Evolutionary conservation across 2,888 invertebrate species (phyloP), one percentile per base, ranked within the genome.

Genomic region (Eumacrocentrus americanus): DNA sequence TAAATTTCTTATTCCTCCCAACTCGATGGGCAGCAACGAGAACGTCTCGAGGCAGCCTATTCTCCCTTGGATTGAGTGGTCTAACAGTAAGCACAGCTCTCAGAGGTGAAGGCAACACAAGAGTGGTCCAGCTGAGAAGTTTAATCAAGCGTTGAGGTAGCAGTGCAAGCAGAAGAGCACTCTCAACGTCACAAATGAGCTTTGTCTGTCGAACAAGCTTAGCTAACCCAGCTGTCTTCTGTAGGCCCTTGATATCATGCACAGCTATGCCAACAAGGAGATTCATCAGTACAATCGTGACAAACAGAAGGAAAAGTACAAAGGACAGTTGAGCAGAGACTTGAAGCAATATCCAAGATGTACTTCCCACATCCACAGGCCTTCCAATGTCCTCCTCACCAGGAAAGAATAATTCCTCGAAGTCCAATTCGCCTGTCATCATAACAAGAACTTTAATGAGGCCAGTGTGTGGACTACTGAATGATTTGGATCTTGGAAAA

Each of bases 391-490:
- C 87, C 73, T 91, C 89, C 70, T 90, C 89, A 0, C 65, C 64
- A 0, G 76, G 73, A 29, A 78, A 76, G 48, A 91, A 85, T 47
- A 91, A 79, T 57, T 91, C 83, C 74, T 91, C 91, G 63, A 93
- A 84, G 76, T 91, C 91, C 69, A 92, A 82, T 78, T 93, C 93
- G 0, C 93, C 93, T 5, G 92, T 92, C 92, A 93, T 93, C 92
- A 93, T 93, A 0, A 92, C 92, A 61, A 93, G 79, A 3, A 93
- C 91, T 1, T 92, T 91, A 61, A 93, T 91, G 63, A 93, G 87
- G 6, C 92, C 92, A 81, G 91, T 91, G 67, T 92, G 90, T 0
- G 92, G 92, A 80, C 92, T 91, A 9, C 91, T 89, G 74, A 93
- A 92, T 0, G 91, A 89, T 11, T 90, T 89, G 0, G 91, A 90